Conservation (phyloP, 2,888 invertebrate genomes). For the Antheraea assamensis region DNA sequence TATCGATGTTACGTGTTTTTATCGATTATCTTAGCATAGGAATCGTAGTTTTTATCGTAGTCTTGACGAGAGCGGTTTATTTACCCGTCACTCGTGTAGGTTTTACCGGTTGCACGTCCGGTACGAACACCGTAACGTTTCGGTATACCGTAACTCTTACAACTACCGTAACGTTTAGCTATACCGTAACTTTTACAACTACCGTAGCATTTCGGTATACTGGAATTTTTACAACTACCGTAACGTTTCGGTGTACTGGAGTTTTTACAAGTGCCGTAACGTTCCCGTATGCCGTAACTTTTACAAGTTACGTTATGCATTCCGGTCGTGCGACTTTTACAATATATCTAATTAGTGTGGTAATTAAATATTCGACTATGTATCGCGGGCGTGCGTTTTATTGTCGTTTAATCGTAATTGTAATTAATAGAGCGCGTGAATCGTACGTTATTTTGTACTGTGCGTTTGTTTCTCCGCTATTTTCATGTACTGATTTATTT, state of each 20-base stretch:
- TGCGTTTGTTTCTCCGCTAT: conserved; percentile 58
- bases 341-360: neutral
- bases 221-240: neutral
- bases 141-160: too few relatives aligned
- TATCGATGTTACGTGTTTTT: conserved; percentile 14
- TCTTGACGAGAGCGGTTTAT: neutral
- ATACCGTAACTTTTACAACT: neutral
- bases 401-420: conserved; percentile 16
- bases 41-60: conserved; percentile 6
- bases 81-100: neutral
- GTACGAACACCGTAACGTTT: neutral
- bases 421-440: conserved; percentile 23
- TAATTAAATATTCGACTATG: neutral
- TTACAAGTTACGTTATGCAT: neutral
- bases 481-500: conserved; percentile 68
- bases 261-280: neutral
- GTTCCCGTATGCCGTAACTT: neutral
- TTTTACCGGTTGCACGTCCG: neutral
- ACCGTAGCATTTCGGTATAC: neutral
- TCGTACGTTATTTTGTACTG: conserved; percentile 21
- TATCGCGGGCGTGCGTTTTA: conserved; percentile 23
- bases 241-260: neutral
- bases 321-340: neutral
- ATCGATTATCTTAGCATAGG: conserved; percentile 7
- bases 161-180: neutral